phyloP scores from a whole-genome alignment of 2,797 vertebrate genomes.

The Calcarius lapponicus region DNA sequence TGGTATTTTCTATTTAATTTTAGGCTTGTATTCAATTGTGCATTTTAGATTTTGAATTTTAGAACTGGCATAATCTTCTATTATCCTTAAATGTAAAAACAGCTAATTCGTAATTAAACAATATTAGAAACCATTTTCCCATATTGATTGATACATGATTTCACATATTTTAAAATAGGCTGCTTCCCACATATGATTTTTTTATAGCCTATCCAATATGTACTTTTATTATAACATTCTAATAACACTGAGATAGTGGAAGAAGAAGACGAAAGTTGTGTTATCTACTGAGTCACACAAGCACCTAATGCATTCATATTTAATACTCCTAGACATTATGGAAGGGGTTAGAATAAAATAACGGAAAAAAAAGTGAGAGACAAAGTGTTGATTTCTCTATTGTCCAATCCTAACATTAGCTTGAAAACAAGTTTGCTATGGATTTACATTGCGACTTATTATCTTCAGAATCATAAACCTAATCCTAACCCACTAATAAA shows the following conservation, averaged over 20 bases:
- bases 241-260: not conserved
- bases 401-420: not conserved
- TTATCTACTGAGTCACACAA: not conserved
- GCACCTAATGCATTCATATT: not conserved
- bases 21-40: not conserved
- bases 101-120: not conserved
- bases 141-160: not conserved
- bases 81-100: not conserved
- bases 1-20: not conserved
- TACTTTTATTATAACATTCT: not conserved
- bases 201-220: not conserved
- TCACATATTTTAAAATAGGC: not conserved
- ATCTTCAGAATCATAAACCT: not conserved
- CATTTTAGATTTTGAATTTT: not conserved
- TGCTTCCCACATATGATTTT: not conserved
- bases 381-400: not conserved
- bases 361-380: not conserved
- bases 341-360: not conserved
- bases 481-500: slow-evolving; percentile 19
- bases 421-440: not conserved
- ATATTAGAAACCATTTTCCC: not conserved
- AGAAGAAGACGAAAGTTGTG: not conserved
- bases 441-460: not conserved
- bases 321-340: not conserved
- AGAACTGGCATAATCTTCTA: not conserved